A percentile compares a stretch with the other conserved stretches of the same genome.
phyloP scores from a whole-genome alignment of 2,797 vertebrate genomes.

The Callimico goeldii region DNA sequence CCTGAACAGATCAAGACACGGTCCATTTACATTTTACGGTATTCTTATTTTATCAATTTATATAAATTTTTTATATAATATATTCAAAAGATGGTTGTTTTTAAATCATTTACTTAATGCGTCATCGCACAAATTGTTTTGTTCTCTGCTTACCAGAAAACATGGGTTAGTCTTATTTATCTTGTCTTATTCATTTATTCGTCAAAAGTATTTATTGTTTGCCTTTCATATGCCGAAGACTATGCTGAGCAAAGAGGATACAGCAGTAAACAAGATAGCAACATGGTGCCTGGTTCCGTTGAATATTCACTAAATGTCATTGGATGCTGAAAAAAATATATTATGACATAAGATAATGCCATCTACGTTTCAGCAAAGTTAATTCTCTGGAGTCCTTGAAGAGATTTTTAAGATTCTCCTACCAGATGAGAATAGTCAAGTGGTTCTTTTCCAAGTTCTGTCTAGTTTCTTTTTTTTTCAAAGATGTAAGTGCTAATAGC shows the following conservation, averaged over 20 bases:
- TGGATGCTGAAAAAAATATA: neutral
- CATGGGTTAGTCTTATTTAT: neutral
- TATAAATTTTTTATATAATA: neutral
- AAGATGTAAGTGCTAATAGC: neutral
- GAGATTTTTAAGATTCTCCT: neutral
- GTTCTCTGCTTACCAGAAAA: conserved; percentile 17
- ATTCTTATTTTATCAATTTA: conserved; percentile 26
- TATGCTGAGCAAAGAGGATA: neutral
- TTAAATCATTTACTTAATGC: neutral
- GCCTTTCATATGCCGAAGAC: neutral
- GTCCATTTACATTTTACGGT: neutral
- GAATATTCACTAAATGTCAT: neutral
- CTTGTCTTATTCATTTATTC: neutral
- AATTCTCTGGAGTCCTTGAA: neutral
- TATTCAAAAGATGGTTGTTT: neutral
- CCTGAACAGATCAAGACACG: neutral
- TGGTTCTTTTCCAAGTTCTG: conserved; percentile 2
- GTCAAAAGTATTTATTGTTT: neutral
- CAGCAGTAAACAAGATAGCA: neutral
- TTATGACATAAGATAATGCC: neutral
- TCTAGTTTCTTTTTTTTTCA: neutral
- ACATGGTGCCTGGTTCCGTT: neutral
- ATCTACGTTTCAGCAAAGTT: neutral
- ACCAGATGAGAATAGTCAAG: neutral
- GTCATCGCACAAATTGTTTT: conserved; percentile 25